Evolutionary conservation across 2,797 vertebrate species (phyloP).

Genomic region (Okamejei kenojei): DNA sequence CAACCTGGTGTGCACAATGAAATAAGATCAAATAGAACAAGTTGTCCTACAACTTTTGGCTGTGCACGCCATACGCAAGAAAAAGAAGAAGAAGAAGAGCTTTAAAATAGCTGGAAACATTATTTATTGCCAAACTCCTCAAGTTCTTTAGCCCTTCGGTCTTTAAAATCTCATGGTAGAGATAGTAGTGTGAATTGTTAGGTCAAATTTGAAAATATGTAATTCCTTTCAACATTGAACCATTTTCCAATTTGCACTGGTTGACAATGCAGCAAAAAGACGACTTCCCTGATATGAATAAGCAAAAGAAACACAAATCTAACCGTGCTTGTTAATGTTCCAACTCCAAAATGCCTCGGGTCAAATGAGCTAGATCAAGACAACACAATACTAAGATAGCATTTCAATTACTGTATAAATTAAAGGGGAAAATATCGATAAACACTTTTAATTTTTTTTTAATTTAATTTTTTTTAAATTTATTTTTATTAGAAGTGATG

Average conservation of each 20-base stretch:
- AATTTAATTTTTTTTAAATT: no score
- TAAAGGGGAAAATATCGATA: neutral
- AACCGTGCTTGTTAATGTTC: neutral
- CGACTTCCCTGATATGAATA: neutral
- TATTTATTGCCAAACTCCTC: neutral
- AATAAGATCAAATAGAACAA: no score
- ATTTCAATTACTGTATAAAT: neutral
- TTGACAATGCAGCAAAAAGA: neutral
- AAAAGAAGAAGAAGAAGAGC: neutral
- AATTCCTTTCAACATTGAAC: neutral
- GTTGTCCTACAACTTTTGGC: no score
- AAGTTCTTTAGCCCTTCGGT: neutral
- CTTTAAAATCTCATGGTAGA: neutral
- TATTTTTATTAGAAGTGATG: no score
- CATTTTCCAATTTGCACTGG: neutral
- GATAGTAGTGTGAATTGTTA: neutral
- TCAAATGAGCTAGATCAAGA: neutral
- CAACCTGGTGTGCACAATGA: no score
- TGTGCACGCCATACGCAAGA: no score
- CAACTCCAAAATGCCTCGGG: neutral
- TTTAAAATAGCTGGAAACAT: neutral
- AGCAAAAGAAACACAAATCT: neutral
- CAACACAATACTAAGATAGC: neutral
- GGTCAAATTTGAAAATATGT: neutral
- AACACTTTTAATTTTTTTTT: neutral